These are phyloP conservation scores for Luperina nickerlii DNA, from an alignment of 2,888 invertebrate species.

Conservation along the genomic window DNA sequence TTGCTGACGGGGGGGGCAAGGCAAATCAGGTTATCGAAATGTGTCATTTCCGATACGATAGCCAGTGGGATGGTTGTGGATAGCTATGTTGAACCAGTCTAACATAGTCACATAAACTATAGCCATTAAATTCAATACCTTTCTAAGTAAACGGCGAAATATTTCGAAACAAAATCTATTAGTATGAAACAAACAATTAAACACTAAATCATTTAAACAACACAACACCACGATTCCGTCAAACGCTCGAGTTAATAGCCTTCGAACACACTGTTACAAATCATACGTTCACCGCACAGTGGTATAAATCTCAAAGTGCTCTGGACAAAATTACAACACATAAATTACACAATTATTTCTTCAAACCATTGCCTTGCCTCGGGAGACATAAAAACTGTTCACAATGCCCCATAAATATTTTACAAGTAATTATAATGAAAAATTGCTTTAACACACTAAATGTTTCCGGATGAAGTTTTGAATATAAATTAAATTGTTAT, in stretches of 20 bases:
- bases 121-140: not conserved
- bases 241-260: slow-evolving; percentile 60
- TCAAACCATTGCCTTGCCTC: slow-evolving; percentile 60
- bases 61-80: too few species aligned
- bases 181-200: slow-evolving; percentile 59
- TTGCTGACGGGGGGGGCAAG: not conserved
- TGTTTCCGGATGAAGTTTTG: slow-evolving; percentile 80
- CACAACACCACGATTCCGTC: slow-evolving; percentile 57
- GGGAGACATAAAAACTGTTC: slow-evolving; percentile 77
- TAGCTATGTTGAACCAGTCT: not conserved
- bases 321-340: slow-evolving; percentile 80
- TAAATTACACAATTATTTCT: slow-evolving; percentile 82
- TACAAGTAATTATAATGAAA: slow-evolving; percentile 87
- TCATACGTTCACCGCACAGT: slow-evolving; percentile 71
- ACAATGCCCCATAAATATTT: slow-evolving; percentile 88
- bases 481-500: slow-evolving; percentile 80
- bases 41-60: not conserved
- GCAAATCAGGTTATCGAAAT: not conserved
- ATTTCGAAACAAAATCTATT: slow-evolving; percentile 51
- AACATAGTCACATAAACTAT: not conserved
- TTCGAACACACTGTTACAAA: slow-evolving; percentile 67
- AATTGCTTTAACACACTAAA: slow-evolving; percentile 80
- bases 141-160: slow-evolving; percentile 20
- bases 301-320: slow-evolving; percentile 70
- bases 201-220: slow-evolving; percentile 58